Conservation (phyloP, 2,113 vertebrate genomes). For the Myotis yumanensis region DNA sequence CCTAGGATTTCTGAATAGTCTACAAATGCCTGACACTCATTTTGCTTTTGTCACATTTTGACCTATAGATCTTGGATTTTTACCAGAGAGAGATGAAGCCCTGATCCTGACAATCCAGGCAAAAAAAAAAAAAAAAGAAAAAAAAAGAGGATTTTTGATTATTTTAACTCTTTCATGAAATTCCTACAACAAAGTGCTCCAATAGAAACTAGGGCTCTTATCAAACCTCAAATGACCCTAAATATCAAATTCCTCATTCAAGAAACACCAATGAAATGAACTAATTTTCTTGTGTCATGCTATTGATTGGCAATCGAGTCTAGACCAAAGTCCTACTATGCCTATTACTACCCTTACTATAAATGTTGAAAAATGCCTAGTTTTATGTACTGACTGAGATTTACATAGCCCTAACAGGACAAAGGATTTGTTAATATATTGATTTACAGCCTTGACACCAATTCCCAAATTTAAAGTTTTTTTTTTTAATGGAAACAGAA, state of each 20-base stretch:
- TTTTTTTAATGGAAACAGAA: constrained; percentile 70
- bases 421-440: constrained; percentile 55
- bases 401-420: constrained; percentile 20
- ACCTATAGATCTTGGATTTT: constrained; percentile 66
- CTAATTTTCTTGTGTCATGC: background rate
- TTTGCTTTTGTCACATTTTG: background rate
- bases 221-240: background rate
- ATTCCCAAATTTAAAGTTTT: constrained; percentile 62
- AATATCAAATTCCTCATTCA: background rate
- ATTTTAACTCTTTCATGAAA: constrained; percentile 57
- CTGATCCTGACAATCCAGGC: constrained; percentile 43
- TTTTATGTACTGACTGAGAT: constrained; percentile 20
- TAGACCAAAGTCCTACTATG: constrained; percentile 36
- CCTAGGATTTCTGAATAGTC: constrained; percentile 58
- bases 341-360: background rate
- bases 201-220: constrained; percentile 44
- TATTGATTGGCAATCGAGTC: background rate
- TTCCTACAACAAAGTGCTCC: constrained; percentile 11
- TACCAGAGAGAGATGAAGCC: constrained; percentile 48
- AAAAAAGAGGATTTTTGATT: constrained; percentile 58
- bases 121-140: background rate
- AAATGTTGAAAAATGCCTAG: constrained; percentile 27
- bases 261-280: constrained; percentile 54
- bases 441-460: constrained; percentile 71
- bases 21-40: constrained; percentile 64